Conservation (phyloP, 2,797 vertebrate genomes). For the Scleropages formosus region DNA sequence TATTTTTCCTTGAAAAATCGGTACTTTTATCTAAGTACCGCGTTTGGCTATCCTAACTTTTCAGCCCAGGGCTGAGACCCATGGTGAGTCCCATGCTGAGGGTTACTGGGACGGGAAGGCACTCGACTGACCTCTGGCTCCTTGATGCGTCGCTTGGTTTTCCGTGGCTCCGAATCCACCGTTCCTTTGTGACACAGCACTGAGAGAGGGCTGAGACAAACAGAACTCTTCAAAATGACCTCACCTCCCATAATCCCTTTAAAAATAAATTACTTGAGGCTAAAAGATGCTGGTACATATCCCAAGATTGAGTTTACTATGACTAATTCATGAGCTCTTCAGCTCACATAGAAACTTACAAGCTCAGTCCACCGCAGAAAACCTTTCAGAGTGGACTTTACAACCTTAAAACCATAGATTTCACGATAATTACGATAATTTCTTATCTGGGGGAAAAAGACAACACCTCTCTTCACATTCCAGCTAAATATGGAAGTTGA, state of each 20-base stretch:
- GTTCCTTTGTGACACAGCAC: constrained; percentile 71
- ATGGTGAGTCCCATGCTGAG: not conserved
- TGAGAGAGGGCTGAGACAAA: constrained; percentile 65
- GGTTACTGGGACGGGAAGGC: constrained; percentile 34
- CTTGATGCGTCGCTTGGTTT: constrained; percentile 72
- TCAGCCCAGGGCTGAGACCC: no score
- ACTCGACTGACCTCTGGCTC: constrained; percentile 74
- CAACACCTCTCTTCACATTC: no score
- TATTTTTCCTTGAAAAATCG: no score
- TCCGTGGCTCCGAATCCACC: constrained; percentile 64
- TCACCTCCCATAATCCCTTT: not conserved
- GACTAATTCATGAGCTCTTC: constrained; percentile 13
- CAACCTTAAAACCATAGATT: constrained; percentile 3
- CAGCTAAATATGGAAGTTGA: no score
- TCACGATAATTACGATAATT: not conserved
- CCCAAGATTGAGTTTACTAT: constrained; percentile 1
- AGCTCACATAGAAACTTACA: not conserved
- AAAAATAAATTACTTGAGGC: not conserved
- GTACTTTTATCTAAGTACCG: no score
- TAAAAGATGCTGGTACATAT: not conserved
- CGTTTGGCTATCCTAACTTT: no score
- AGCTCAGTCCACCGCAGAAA: not conserved
- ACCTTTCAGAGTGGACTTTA: not conserved
- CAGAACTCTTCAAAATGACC: not conserved
- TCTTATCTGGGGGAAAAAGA: no score